Evolutionary conservation across 2,113 vertebrate species (phyloP).

Genomic region (Mixornis gularis): DNA sequence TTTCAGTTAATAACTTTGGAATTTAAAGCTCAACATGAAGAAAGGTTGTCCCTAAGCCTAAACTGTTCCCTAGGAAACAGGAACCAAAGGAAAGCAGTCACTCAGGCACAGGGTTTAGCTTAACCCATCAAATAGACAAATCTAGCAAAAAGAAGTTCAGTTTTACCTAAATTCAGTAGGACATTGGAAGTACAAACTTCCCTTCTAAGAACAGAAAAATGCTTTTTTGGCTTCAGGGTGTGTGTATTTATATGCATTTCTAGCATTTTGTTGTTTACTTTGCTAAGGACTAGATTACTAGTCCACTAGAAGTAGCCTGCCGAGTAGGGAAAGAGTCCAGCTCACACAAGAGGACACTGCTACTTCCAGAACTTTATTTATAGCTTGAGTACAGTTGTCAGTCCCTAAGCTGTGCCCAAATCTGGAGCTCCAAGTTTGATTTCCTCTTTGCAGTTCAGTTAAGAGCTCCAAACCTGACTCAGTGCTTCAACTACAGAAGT

Average conservation of each 20-base stretch:
- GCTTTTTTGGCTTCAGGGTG: background rate
- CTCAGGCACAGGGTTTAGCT: background rate
- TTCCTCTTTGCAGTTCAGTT: background rate
- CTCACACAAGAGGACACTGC: background rate
- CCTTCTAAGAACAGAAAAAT: background rate
- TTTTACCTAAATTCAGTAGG: background rate
- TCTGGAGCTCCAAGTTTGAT: background rate
- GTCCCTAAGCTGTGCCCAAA: background rate
- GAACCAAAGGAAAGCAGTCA: background rate
- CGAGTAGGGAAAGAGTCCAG: background rate
- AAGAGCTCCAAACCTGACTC: background rate
- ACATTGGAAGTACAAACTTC: background rate
- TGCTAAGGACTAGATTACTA: background rate
- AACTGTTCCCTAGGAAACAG: background rate
- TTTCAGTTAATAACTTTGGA: background rate
- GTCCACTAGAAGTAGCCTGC: background rate
- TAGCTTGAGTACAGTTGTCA: background rate
- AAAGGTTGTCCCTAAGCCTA: background rate
- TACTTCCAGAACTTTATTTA: conserved; percentile 20
- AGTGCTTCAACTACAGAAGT: background rate
- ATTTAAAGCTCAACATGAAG: background rate
- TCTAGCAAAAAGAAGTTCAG: background rate
- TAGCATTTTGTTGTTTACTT: background rate
- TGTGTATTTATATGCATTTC: background rate
- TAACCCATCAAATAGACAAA: background rate